phyloP scores from a whole-genome alignment of 1,140 invertebrate genomes.

The Parapsyche elsis region DNA sequence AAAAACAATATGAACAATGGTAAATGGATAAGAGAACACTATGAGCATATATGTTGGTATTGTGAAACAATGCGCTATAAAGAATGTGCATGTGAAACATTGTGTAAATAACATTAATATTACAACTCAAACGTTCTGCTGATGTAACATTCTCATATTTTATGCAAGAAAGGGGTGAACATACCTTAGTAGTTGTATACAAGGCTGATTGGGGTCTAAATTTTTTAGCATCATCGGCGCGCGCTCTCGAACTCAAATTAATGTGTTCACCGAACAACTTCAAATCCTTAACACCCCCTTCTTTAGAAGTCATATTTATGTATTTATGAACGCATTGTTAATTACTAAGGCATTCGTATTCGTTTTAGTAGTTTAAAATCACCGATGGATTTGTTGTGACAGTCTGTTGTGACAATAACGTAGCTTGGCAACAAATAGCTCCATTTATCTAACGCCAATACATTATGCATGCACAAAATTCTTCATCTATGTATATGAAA shows the following conservation, averaged over 20 bases:
- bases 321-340: background rate
- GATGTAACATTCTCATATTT: too few species aligned
- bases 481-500: too few species aligned
- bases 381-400: slow-evolving; percentile 26
- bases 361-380: background rate
- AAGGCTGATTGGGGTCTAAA: slow-evolving; percentile 49
- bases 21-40: too few species aligned
- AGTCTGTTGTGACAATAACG: background rate
- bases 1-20: background rate
- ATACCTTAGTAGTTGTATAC: slow-evolving; percentile 41
- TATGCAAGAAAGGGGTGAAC: background rate
- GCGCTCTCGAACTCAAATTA: slow-evolving; percentile 44
- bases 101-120: too few species aligned
- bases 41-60: too few species aligned
- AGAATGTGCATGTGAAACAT: too few species aligned
- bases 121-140: too few species aligned
- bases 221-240: slow-evolving; percentile 45
- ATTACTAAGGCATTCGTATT: too few species aligned
- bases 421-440: too few species aligned
- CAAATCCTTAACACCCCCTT: slow-evolving; percentile 27
- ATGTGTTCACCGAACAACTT: slow-evolving; percentile 53
- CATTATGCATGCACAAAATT: too few species aligned
- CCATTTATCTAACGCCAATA: too few species aligned
- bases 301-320: slow-evolving; percentile 38
- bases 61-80: too few species aligned